Evolutionary conservation across 2,113 vertebrate genomes (phyloP), one percentile per base, ranked within the genome.

Genomic region (Pangasianodon gigas): DNA sequence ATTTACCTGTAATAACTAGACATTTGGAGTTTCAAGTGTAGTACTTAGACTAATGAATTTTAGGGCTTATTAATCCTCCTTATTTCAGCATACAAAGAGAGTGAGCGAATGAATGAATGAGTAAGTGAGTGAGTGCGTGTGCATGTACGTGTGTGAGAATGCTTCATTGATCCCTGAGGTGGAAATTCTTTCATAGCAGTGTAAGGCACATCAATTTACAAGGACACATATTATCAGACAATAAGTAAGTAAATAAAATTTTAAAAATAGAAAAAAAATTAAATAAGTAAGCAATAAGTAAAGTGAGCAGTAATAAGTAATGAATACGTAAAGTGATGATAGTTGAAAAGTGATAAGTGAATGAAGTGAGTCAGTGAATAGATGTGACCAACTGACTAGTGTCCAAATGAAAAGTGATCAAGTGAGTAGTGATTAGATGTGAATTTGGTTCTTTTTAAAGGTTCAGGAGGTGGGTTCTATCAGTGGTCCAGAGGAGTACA

Each of bases 401-500:
- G 82, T 60, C 56, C 4, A 26, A 41, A 26, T 60, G 9, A 84
- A 26, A 2, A 60, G 19, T 84, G 26, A 83, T 32, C n/a, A 56
- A 54, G 13, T 54, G 26, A 89, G 79, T 52, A 11, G 29, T 51
- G 48, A 4, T 51, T 41, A 56, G 9, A 26, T 41, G 16, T 67
- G 56, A 52, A 69, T 90, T 60, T 87, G n/a, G 7, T 71, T 86
- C n/a, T 85, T 86, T 81, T 62, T 60, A 14, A 79, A 97, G 96
- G 96, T 26, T 96, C 96, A 32, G 93, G 92, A 9, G 91, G 91
- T 5, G 95, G 95, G 3, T 96, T 96, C 92, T 97, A 96, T 92
- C 96, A 96, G 92, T 96, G 96, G 96, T 95, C 95, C 48, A 91
- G 94, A 0, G 96, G 96, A 0, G 95, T 96, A 41, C 96, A 96